Evolutionary conservation across 1,140 invertebrate genomes (phyloP), one percentile per base, ranked within the genome.

Genomic region (Drosophila chauvacae): DNA sequence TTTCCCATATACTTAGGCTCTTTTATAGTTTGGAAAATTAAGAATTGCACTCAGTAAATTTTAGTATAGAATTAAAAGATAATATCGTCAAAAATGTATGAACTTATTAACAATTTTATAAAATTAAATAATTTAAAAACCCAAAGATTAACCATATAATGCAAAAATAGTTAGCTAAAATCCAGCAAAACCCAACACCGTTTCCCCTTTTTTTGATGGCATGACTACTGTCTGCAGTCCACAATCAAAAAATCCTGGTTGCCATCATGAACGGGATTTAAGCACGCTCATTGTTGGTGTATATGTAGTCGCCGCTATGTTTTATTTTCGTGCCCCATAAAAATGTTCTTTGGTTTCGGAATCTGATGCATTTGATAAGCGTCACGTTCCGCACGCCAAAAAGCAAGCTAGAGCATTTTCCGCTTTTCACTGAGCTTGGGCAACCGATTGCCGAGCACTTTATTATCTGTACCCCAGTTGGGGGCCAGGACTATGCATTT

Each of bases 311-410:
- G n/a, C 26, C 48, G 41, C 47, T 44, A 26, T 53, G 70, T 44
- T 81, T 75, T 63, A 39, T 42, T 58, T 41, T 42, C 42, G 61
- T 53, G 62, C 61, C 53, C 35, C 35, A 56, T 72, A 50, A 44
- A 44, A 72, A 50, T 42, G 63, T 57, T 66, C 71, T 65, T 26
- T 48, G 64, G 64, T 65, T 66, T 51, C 23, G 65, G 72, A 69
- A 81, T 88, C 80, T 65, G 85, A 78, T 81, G 77, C 84, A 84
- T 88, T 88, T 90, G 81, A 90, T 85, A 90, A 88, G 85, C 84
- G 86, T 65, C 85, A 88, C 85, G 85, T 88, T 76, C 77, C 41
- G 35, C 65, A 78, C 73, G 73, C 84, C 84, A 88, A 71, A 81
- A 78, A 90, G 60, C 69, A 55, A 77, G 77, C 68, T 51, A 77